Conservation (phyloP, 2,797 vertebrate genomes). For the Lutjanus campechanus region DNA sequence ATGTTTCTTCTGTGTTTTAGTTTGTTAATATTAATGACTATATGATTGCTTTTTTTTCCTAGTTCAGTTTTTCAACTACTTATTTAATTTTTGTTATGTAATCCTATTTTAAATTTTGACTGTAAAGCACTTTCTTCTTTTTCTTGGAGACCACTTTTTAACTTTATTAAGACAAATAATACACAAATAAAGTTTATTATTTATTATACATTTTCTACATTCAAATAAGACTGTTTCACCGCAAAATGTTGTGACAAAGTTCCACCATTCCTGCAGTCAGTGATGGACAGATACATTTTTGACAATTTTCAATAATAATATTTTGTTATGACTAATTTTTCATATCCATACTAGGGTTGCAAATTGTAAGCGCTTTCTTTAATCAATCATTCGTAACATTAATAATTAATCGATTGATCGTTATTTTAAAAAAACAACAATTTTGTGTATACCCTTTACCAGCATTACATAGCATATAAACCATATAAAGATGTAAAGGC, state of each 20-base stretch:
- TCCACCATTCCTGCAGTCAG: not conserved
- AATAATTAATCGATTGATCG: too few species aligned
- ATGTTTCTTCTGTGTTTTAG: slow-evolving; percentile 23
- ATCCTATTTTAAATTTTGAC: too few species aligned
- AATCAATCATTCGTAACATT: too few species aligned
- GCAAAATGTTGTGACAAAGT: not conserved
- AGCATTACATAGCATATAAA: too few species aligned
- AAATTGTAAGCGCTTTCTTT: too few species aligned
- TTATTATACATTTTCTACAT: not conserved
- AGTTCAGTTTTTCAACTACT: not conserved
- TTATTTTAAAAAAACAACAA: too few species aligned
- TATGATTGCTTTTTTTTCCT: not conserved
- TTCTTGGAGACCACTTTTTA: not conserved
- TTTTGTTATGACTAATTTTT: not conserved
- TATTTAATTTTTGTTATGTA: not conserved
- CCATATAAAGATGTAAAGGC: too few species aligned
- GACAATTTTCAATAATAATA: too few species aligned
- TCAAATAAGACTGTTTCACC: not conserved
- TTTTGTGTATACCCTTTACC: too few species aligned
- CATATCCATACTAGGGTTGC: not conserved
- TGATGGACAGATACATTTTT: too few species aligned
- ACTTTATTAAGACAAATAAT: not conserved
- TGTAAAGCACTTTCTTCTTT: too few species aligned
- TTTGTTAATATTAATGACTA: slow-evolving; percentile 20
- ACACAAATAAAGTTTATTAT: not conserved